Percentiles rank a stretch among this genome's conserved stretches.
Conservation (phyloP, 2,888 invertebrate species). For the Danaus chrysippus region DNA sequence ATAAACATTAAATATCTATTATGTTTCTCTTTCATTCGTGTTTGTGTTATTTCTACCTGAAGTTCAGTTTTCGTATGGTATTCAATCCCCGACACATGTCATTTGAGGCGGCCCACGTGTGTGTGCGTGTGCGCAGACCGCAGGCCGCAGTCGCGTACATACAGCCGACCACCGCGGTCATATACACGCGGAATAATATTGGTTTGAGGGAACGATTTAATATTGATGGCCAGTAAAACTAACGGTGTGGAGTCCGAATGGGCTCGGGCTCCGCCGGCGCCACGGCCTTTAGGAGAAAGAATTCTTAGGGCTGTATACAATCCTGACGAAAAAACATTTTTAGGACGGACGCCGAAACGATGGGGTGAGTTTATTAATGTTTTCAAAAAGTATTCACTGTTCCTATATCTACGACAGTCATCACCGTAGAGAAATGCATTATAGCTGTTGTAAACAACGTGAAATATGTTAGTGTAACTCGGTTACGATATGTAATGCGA, state of each 20-base stretch:
- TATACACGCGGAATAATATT: constrained; percentile 11
- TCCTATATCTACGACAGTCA: neutral
- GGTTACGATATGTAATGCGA: neutral
- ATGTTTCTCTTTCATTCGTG: too few relatives aligned
- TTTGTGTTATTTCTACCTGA: neutral
- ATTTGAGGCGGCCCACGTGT: constrained; percentile 30
- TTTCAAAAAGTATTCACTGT: constrained; percentile 1
- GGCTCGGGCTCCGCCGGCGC: constrained; percentile 58
- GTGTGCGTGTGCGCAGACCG: constrained; percentile 20
- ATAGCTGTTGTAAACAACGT: neutral
- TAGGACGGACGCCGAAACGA: constrained; percentile 65
- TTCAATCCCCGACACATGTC: constrained; percentile 30
- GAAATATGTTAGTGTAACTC: constrained; percentile 5
- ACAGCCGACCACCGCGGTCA: constrained; percentile 41
- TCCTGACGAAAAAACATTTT: constrained; percentile 60
- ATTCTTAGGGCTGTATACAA: constrained; percentile 56
- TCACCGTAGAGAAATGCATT: neutral
- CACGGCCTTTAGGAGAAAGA: constrained; percentile 47
- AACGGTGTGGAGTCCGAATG: constrained; percentile 63
- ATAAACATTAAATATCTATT: too few relatives aligned
- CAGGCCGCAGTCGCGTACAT: constrained; percentile 32
- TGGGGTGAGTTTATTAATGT: constrained; percentile 60
- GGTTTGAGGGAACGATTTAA: constrained; percentile 9
- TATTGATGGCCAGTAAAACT: constrained; percentile 51
- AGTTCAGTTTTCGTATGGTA: constrained; percentile 15